Evolutionary conservation across 1,140 invertebrate genomes (phyloP).

Genomic region (Pseudomyrmex sp.): DNA sequence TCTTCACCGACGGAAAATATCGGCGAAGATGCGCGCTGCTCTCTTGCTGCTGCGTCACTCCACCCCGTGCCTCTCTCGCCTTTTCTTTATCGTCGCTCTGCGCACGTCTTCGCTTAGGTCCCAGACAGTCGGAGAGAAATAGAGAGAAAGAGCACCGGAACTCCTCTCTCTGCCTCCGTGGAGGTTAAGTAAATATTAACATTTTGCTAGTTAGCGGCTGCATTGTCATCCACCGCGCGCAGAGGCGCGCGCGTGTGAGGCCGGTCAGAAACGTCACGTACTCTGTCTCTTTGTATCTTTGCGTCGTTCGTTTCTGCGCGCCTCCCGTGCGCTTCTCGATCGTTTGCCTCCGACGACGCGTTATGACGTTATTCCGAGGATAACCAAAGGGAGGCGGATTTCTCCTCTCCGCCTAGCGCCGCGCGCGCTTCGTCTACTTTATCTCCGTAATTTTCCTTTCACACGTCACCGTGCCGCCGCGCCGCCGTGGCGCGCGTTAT

Average conservation of each 20-base stretch:
- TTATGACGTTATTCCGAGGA: slow-evolving; percentile 45
- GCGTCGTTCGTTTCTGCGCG: neutral
- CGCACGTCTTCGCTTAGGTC: slow-evolving; percentile 47
- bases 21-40: slow-evolving; percentile 30
- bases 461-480: slow-evolving; percentile 32
- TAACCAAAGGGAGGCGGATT: slow-evolving; percentile 38
- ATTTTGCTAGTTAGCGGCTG: slow-evolving; percentile 79
- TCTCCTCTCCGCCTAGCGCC: slow-evolving; percentile 26
- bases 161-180: slow-evolving; percentile 13
- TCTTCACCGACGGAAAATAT: slow-evolving; percentile 64
- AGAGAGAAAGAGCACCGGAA: neutral
- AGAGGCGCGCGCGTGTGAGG: slow-evolving; percentile 5
- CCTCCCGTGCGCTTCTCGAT: neutral
- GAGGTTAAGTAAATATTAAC: slow-evolving; percentile 78
- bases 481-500: slow-evolving; percentile 27
- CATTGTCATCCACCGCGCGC: slow-evolving; percentile 69
- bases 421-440: slow-evolving; percentile 48
- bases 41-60: slow-evolving; percentile 58
- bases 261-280: neutral
- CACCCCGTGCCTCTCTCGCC: slow-evolving; percentile 16
- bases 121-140: neutral
- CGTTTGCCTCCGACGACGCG: slow-evolving; percentile 18
- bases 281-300: slow-evolving; percentile 3
- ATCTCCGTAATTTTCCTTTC: slow-evolving; percentile 60
- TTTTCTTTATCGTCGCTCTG: slow-evolving; percentile 48